phyloP scores from a whole-genome alignment of 2,113 vertebrate genomes.

The Microcebus murinus region DNA sequence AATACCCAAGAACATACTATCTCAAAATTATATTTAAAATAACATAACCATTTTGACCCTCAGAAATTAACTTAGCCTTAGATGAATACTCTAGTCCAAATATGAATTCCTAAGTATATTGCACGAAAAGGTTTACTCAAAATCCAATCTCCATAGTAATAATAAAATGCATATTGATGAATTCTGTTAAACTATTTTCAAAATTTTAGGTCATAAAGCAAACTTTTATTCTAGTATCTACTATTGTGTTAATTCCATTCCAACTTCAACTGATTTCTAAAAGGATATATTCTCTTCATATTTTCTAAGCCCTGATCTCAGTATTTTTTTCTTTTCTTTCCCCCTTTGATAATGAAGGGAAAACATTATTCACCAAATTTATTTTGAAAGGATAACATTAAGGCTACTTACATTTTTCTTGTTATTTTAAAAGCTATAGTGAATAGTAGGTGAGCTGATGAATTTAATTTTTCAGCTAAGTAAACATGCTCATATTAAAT shows the following conservation, averaged over 20 bases:
- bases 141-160: neutral
- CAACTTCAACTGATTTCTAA: neutral
- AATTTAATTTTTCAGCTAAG: constrained; percentile 65
- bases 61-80: neutral
- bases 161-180: neutral
- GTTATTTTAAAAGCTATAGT: constrained; percentile 43
- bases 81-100: neutral
- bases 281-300: neutral
- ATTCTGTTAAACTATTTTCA: neutral
- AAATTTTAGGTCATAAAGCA: neutral
- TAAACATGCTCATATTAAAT: constrained; percentile 70
- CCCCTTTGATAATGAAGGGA: neutral
- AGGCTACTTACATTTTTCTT: constrained; percentile 57
- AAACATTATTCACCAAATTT: constrained; percentile 37
- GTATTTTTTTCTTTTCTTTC: neutral
- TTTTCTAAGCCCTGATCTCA: neutral
- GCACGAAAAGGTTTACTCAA: neutral
- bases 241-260: neutral
- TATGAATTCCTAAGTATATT: neutral
- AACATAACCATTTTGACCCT: neutral
- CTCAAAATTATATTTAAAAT: constrained; percentile 3
- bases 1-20: neutral
- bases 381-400: constrained; percentile 36
- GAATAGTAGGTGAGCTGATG: constrained; percentile 57
- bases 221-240: neutral